phyloP scores from a whole-genome alignment of 2,888 invertebrate genomes.

The Oasisia sp. region DNA sequence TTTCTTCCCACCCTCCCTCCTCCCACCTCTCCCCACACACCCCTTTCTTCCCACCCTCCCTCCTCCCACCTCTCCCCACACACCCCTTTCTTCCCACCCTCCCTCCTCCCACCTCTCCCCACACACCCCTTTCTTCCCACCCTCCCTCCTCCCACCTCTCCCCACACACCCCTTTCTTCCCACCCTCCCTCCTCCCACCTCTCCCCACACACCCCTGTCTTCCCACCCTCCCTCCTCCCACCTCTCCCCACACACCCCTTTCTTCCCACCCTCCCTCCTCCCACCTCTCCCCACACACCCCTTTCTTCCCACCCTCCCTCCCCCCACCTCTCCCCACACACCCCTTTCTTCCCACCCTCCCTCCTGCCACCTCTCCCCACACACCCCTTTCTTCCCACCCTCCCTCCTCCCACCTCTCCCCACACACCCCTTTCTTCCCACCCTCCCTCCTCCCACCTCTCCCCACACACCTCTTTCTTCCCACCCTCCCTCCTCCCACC shows the following conservation, averaged over 20 bases:
- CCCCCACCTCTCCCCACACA: not conserved
- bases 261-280: not conserved
- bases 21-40: not conserved
- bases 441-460: no score
- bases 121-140: no score
- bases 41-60: not conserved
- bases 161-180: no score
- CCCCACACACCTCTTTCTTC: no score
- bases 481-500: no score
- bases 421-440: no score
- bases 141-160: not conserved
- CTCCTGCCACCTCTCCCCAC: no score
- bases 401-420: no score
- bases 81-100: not conserved
- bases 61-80: not conserved
- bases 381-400: no score
- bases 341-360: no score
- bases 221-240: not conserved
- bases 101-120: not conserved
- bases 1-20: not conserved
- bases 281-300: not conserved
- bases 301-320: not conserved
- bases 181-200: not conserved
- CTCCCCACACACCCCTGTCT: not conserved
- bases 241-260: not conserved